Conservation (phyloP, 2,797 vertebrate species). For the Podargus strigoides region DNA sequence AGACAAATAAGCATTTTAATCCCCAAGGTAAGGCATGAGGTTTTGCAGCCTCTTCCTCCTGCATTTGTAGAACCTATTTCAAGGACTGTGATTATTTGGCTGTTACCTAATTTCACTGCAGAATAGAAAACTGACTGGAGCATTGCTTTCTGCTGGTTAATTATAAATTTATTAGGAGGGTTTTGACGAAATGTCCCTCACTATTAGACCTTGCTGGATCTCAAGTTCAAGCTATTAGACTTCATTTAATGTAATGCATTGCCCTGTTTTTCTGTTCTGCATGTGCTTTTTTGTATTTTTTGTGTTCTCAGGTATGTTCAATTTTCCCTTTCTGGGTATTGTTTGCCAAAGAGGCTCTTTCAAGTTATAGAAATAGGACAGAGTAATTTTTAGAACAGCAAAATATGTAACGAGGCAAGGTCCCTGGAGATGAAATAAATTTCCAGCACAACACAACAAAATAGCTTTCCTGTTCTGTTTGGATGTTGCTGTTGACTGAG, state of each 20-base stretch:
- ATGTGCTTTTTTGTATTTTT: not conserved
- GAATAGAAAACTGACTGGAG: constrained; percentile 2
- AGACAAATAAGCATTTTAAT: constrained; percentile 19
- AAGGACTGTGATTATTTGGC: constrained; percentile 11
- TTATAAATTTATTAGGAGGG: constrained; percentile 29
- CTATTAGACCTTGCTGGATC: not conserved
- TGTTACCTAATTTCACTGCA: constrained; percentile 1
- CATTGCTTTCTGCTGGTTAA: constrained; percentile 23
- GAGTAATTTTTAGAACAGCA: constrained; percentile 46
- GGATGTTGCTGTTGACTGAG: not conserved
- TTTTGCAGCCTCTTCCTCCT: not conserved
- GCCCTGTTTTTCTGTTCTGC: not conserved
- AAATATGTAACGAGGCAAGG: constrained; percentile 28
- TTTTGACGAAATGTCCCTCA: not conserved
- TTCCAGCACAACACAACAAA: not conserved
- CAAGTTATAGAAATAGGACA: constrained; percentile 1
- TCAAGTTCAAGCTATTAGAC: constrained; percentile 10
- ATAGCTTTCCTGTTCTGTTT: not conserved
- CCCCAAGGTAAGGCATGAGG: not conserved
- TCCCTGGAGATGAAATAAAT: constrained; percentile 9
- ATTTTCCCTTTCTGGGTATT: constrained; percentile 17
- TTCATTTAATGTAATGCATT: not conserved
- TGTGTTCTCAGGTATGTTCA: not conserved
- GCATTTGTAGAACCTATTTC: not conserved
- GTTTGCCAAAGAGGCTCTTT: constrained; percentile 32